phyloP scores from a whole-genome alignment of 2,797 vertebrate species.

The Falco berigora region DNA sequence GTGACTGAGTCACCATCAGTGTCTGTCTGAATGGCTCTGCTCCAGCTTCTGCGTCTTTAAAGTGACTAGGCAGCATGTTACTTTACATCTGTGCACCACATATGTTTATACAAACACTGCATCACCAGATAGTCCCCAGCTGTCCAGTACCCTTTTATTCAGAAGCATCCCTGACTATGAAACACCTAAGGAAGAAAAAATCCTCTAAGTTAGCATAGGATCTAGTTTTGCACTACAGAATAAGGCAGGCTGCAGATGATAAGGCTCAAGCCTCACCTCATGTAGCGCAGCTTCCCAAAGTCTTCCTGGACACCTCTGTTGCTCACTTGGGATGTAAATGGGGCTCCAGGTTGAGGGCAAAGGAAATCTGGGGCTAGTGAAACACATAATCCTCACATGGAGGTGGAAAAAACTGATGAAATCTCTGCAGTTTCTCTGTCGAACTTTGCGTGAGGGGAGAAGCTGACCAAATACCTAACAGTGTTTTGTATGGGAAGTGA shows the following conservation, averaged over 20 bases:
- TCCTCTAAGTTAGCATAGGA: background rate
- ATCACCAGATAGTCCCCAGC: background rate
- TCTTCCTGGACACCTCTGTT: background rate
- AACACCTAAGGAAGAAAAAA: background rate
- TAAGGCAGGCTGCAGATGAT: background rate
- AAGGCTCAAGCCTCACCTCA: background rate
- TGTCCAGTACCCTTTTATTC: background rate
- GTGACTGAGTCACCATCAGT: background rate
- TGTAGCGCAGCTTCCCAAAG: background rate
- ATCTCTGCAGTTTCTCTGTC: background rate
- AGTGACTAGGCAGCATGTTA: background rate
- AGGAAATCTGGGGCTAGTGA: background rate
- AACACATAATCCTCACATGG: background rate
- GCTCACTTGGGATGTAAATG: background rate
- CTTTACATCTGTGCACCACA: background rate
- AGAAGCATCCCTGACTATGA: background rate
- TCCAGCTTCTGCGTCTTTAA: background rate
- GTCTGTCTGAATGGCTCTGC: background rate
- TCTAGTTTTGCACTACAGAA: background rate
- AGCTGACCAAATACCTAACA: background rate
- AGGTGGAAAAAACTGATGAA: background rate
- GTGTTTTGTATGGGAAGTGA: background rate
- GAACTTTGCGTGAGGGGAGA: background rate
- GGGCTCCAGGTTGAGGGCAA: background rate
- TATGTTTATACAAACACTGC: accelerated